Conservation (phyloP, 1,140 invertebrate species). For the Ridgeia piscesae region DNA sequence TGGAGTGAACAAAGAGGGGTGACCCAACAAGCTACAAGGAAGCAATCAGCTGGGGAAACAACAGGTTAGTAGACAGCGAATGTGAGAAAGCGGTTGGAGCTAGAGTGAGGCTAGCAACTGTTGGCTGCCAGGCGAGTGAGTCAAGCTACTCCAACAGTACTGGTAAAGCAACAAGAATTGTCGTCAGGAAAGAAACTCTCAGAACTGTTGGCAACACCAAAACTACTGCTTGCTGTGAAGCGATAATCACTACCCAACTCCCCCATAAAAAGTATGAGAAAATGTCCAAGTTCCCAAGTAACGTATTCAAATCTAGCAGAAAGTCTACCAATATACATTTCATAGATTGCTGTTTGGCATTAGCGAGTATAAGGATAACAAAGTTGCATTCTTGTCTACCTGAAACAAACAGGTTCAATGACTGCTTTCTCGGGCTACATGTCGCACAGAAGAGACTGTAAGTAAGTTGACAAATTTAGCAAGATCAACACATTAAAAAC, state of each 20-base stretch:
- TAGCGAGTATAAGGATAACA: too few species aligned
- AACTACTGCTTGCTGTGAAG: not conserved
- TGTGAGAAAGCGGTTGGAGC: not conserved
- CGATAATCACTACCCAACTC: not conserved
- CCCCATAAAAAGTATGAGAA: not conserved
- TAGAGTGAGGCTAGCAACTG: not conserved
- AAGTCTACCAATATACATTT: not conserved
- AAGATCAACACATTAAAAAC: not conserved
- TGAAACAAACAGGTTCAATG: not conserved
- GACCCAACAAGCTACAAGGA: not conserved
- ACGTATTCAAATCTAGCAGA: not conserved
- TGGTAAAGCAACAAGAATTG: not conserved
- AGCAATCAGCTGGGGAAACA: not conserved
- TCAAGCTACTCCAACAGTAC: not conserved
- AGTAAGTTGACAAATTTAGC: not conserved
- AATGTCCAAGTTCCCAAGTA: not conserved
- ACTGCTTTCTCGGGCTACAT: not conserved
- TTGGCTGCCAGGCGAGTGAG: not conserved
- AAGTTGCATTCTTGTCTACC: not conserved
- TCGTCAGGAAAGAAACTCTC: not conserved
- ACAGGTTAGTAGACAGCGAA: conserved; percentile 4
- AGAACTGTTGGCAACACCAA: not conserved
- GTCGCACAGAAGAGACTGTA: not conserved
- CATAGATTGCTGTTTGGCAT: not conserved
- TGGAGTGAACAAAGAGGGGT: not conserved